phyloP scores from a whole-genome alignment of 2,888 invertebrate genomes.

The Dynastes maya region DNA sequence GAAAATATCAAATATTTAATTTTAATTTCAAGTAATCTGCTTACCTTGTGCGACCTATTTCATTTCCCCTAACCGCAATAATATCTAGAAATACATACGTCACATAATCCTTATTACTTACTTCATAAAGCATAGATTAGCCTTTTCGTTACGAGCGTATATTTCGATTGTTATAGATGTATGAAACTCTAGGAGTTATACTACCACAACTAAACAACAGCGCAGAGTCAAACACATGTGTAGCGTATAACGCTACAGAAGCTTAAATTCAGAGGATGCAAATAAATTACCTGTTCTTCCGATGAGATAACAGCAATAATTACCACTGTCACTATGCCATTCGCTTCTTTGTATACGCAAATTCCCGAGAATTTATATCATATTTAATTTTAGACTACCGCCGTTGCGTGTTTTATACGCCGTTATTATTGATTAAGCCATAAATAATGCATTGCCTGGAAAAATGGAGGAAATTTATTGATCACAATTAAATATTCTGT shows the following conservation, averaged over 20 bases:
- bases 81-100: neutral
- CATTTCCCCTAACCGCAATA: neutral
- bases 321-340: neutral
- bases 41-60: neutral
- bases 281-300: neutral
- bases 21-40: slow-evolving; percentile 1
- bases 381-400: slow-evolving; percentile 8
- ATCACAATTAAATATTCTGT: too few species aligned
- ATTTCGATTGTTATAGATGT: neutral
- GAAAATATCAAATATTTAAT: slow-evolving; percentile 11
- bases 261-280: neutral
- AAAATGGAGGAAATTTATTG: too few species aligned
- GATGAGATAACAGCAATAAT: slow-evolving; percentile 5
- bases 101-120: too few species aligned
- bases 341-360: neutral
- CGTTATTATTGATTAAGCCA: neutral
- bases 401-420: neutral
- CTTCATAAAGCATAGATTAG: too few species aligned
- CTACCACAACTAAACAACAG: slow-evolving; percentile 5
- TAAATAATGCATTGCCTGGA: too few species aligned
- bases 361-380: neutral
- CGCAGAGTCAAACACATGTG: neutral
- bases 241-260: neutral
- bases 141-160: too few species aligned
- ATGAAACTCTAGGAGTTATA: neutral